Evolutionary conservation across 2,888 invertebrate species (phyloP), one percentile per base, ranked within the genome.

Genomic region (Archips crataeganus): DNA sequence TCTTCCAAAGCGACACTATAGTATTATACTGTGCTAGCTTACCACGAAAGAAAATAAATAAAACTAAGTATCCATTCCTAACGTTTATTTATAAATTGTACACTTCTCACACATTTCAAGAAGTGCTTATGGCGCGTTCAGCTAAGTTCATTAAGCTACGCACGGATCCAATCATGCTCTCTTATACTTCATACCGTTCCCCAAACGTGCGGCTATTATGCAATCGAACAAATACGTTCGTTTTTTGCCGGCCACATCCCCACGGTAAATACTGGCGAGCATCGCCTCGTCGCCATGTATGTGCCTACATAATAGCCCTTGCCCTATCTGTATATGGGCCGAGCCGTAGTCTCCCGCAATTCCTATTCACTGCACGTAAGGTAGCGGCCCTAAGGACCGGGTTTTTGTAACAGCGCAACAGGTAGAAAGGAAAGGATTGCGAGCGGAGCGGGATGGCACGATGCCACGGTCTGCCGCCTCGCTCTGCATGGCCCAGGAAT

Each of bases 391-490:
- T 90, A 90, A 90, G 94, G 93, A 94, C 89, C 93, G 91, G 94
- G 93, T 94, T 94, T 93, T 94, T 94, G 92, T 94, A 91, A 93
- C 93, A 91, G 90, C 90, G 93, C 93, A 93, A 94, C 94, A 94
- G 94, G 94, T 94, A 94, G 94, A 93, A 93, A 92, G 90, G 93
- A 93, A 94, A 94, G 94, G 94, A 94, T 94, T 94, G 94, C 92
- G 91, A 91, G 90, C 81, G 82, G 90, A 92, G 86, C 78, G 92
- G 87, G 91, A 92, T 77, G 78, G 82, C 82, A 81, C 78, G 82
- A 85, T 81, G 85, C 84, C 86, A 85, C 82, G 84, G 82, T 84
- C 80, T 78, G 81, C 82, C 79, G 86, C 89, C 92, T 87, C 91
- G 81, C 85, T 93, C 90, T 78, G 79, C 79, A 82, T 84, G 57